These are phyloP conservation scores for Gastrophryne carolinensis DNA, from an alignment of 2,797 vertebrate genomes.

Conservation along the genomic window DNA sequence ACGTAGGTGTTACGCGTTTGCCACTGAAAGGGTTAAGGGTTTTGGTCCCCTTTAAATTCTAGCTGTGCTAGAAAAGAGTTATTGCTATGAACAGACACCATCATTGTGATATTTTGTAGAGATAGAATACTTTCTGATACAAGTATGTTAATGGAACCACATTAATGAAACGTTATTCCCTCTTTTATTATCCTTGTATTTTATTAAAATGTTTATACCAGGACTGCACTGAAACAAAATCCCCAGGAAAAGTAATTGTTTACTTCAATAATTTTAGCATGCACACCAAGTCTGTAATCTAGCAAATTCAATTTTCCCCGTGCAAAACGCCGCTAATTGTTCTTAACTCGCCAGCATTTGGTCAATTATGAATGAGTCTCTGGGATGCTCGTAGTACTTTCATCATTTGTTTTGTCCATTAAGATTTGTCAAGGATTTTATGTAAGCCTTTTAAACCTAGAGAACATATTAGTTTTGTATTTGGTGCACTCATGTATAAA, in stretches of 20 bases:
- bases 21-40: too few species aligned
- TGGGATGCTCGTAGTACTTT: slow-evolving; percentile 40
- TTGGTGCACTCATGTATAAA: slow-evolving; percentile 33
- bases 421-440: slow-evolving; percentile 47
- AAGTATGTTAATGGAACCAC: too few species aligned
- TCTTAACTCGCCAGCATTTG: slow-evolving; percentile 23
- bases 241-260: not conserved
- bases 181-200: too few species aligned
- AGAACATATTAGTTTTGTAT: slow-evolving; percentile 36
- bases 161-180: too few species aligned
- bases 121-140: too few species aligned
- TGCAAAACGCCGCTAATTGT: slow-evolving; percentile 20
- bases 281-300: not conserved
- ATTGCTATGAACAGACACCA: too few species aligned
- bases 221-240: too few species aligned
- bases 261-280: not conserved
- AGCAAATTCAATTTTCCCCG: slow-evolving; percentile 8
- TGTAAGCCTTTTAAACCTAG: slow-evolving; percentile 35
- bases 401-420: slow-evolving; percentile 41
- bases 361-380: slow-evolving; percentile 44
- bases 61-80: too few species aligned
- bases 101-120: too few species aligned
- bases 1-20: too few species aligned
- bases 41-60: too few species aligned
- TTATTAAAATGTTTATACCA: too few species aligned